A percentile compares a stretch with the other conserved stretches of the same genome.
Evolutionary conservation across 2,797 vertebrate species (phyloP).

Genomic region (Masticophis lateralis): DNA sequence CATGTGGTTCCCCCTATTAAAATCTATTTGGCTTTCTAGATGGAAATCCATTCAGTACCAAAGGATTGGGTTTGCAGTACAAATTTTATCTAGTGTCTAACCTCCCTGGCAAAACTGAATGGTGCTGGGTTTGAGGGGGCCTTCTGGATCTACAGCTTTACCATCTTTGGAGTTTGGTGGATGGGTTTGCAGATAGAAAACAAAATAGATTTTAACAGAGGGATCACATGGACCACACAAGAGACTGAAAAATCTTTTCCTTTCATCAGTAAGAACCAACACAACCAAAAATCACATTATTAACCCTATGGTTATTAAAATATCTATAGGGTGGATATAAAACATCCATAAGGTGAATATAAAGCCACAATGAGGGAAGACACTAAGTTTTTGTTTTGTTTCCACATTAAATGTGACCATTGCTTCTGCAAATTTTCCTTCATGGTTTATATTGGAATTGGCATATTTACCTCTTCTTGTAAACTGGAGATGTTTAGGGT

Average conservation of each 20-base stretch:
- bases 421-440: not conserved
- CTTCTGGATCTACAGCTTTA: not conserved
- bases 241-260: not conserved
- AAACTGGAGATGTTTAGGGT: not conserved
- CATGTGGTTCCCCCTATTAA: not conserved
- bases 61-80: not conserved
- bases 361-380: not conserved
- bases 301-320: not conserved
- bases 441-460: not conserved
- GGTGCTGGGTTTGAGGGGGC: not conserved
- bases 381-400: not conserved
- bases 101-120: not conserved
- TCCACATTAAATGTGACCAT: not conserved
- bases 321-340: not conserved
- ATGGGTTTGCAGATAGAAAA: not conserved
- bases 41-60: not conserved
- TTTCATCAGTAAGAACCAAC: not conserved
- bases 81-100: not conserved
- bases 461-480: not conserved
- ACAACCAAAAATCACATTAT: not conserved
- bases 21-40: not conserved
- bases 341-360: not conserved
- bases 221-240: not conserved
- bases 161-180: not conserved
- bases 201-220: not conserved